phyloP scores from a whole-genome alignment of 1,140 invertebrate species.

The Solenopsis fugax region DNA sequence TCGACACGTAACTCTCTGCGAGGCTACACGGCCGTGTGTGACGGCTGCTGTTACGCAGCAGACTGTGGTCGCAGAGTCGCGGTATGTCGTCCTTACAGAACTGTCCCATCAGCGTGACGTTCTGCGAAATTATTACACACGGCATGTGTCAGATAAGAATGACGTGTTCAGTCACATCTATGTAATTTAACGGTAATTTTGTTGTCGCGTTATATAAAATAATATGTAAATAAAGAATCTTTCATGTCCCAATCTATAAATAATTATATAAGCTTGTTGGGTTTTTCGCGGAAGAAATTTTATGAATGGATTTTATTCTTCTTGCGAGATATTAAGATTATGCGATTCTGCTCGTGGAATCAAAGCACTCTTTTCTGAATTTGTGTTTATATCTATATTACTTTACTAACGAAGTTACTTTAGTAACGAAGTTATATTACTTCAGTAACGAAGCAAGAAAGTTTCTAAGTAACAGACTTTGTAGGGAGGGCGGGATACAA shows the following conservation, averaged over 20 bases:
- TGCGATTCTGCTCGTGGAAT: not conserved
- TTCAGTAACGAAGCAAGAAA: slow-evolving; percentile 35
- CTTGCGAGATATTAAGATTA: not conserved
- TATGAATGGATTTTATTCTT: not conserved
- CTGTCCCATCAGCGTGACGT: slow-evolving; percentile 89
- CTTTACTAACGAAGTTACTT: slow-evolving; percentile 32
- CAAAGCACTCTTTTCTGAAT: slow-evolving; percentile 8
- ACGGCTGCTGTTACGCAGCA: slow-evolving; percentile 91
- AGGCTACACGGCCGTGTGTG: slow-evolving; percentile 91
- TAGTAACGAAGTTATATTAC: slow-evolving; percentile 38
- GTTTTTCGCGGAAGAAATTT: not conserved
- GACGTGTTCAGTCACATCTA: not conserved
- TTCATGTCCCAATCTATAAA: not conserved
- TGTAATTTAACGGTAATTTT: slow-evolving; percentile 5
- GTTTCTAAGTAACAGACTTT: slow-evolving; percentile 29
- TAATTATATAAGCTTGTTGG: not conserved
- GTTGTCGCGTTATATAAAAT: not conserved
- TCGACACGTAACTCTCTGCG: slow-evolving; percentile 92
- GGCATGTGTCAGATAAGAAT: not conserved
- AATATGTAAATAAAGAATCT: not conserved
- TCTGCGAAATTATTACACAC: slow-evolving; percentile 75
- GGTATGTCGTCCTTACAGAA: slow-evolving; percentile 93
- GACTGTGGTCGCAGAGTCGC: slow-evolving; percentile 91
- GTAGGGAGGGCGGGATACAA: not conserved
- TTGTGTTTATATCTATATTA: slow-evolving; percentile 24